Conservation (phyloP, 1,140 invertebrate genomes). For the Myzus persicae region DNA sequence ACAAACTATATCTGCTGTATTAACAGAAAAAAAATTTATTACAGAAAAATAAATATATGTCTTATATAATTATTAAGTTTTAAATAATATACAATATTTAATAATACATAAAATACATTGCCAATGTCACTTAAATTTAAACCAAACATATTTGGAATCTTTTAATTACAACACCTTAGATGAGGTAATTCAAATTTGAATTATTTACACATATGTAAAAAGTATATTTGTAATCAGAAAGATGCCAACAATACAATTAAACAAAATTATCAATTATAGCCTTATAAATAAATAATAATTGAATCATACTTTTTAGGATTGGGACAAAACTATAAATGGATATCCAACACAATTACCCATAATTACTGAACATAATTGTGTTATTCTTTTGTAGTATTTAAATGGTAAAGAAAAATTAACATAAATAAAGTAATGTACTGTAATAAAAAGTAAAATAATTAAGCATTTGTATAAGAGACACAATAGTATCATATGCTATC, state of each 20-base stretch:
- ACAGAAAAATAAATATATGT: conserved; percentile 4
- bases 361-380: neutral
- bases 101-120: neutral
- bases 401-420: conserved; percentile 3
- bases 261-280: conserved; percentile 22
- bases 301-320: neutral
- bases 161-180: neutral
- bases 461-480: neutral
- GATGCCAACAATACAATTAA: neutral
- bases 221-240: neutral
- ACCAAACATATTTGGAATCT: neutral
- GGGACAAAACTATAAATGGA: neutral
- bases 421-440: conserved; percentile 17
- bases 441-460: conserved; percentile 32
- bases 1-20: neutral
- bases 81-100: conserved; percentile 1
- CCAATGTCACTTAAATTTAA: neutral
- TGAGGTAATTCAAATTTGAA: neutral
- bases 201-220: neutral
- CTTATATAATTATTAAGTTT: neutral
- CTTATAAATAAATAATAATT: neutral
- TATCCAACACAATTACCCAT: conserved; percentile 5
- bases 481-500: neutral
- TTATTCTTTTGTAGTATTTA: neutral
- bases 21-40: conserved; percentile 38